Conservation (phyloP, 2,113 vertebrate species). For the Syrrhaptes paradoxus region DNA sequence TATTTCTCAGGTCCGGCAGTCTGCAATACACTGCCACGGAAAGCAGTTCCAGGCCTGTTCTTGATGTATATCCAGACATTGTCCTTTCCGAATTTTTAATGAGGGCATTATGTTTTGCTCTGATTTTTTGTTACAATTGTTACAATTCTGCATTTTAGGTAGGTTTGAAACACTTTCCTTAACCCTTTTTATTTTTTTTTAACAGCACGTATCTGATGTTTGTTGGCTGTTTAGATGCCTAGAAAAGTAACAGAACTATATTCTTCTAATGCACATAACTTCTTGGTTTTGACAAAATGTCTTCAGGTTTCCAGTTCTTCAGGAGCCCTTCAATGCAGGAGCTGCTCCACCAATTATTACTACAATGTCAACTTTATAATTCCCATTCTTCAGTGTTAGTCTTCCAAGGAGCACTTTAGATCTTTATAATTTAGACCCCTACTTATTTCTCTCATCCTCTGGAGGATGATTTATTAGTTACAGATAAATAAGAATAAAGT, state of each 20-base stretch:
- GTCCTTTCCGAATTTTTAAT: background rate
- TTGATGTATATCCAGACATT: background rate
- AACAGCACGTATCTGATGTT: background rate
- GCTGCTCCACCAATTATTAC: background rate
- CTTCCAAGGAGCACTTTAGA: background rate
- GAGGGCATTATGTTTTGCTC: background rate
- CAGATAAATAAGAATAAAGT: background rate
- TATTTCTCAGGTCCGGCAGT: background rate
- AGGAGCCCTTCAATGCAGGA: background rate
- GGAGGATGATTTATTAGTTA: background rate
- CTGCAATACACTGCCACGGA: background rate
- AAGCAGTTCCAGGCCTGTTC: background rate
- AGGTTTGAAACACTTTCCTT: background rate
- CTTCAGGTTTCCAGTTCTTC: background rate
- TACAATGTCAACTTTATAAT: background rate
- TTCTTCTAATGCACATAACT: background rate
- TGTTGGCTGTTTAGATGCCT: background rate
- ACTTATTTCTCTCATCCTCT: background rate
- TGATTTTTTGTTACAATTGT: background rate
- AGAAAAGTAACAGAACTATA: background rate
- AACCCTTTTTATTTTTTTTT: background rate
- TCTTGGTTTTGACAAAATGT: background rate
- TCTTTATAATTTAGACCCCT: background rate
- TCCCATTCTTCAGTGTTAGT: background rate
- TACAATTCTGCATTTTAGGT: background rate